Conservation (phyloP, 1,140 invertebrate species). For the Leptonema lineaticorne region DNA sequence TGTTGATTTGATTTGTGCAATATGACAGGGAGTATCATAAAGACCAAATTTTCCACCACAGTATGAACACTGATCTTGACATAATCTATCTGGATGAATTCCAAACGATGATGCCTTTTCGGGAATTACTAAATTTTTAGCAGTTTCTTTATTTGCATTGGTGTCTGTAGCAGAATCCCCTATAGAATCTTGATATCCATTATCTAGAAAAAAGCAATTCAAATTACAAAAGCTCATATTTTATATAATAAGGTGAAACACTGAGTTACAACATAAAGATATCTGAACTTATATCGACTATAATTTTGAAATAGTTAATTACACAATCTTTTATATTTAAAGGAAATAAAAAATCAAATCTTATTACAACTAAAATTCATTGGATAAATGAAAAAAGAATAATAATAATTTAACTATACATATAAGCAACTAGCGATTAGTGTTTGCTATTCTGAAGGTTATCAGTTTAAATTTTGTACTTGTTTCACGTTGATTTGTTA, state of each 20-base stretch:
- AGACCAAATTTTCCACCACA: slow-evolving; percentile 83
- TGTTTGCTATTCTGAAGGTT: too few relatives aligned
- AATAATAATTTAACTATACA: too few relatives aligned
- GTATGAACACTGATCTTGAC: slow-evolving; percentile 80
- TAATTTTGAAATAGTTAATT: too few relatives aligned
- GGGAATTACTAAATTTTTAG: slow-evolving; percentile 73
- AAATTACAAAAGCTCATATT: not conserved
- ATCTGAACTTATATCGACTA: not conserved
- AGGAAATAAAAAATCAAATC: too few relatives aligned
- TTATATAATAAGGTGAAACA: not conserved
- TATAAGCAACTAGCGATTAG: too few relatives aligned
- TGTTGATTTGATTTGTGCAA: slow-evolving; percentile 78
- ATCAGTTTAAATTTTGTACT: too few relatives aligned
- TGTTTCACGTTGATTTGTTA: too few relatives aligned
- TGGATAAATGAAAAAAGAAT: too few relatives aligned
- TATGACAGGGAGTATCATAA: slow-evolving; percentile 81
- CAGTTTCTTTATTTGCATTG: slow-evolving; percentile 61
- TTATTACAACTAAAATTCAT: too few relatives aligned
- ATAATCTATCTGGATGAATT: slow-evolving; percentile 76
- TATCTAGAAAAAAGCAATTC: slow-evolving; percentile 43
- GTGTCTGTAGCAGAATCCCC: slow-evolving; percentile 52
- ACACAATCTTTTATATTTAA: too few relatives aligned
- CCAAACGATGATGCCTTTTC: slow-evolving; percentile 84
- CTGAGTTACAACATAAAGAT: not conserved
- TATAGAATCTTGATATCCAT: slow-evolving; percentile 45